Base-by-base conservation (phyloP, 2,888 invertebrate species). In the Netelia inedita region DNA sequence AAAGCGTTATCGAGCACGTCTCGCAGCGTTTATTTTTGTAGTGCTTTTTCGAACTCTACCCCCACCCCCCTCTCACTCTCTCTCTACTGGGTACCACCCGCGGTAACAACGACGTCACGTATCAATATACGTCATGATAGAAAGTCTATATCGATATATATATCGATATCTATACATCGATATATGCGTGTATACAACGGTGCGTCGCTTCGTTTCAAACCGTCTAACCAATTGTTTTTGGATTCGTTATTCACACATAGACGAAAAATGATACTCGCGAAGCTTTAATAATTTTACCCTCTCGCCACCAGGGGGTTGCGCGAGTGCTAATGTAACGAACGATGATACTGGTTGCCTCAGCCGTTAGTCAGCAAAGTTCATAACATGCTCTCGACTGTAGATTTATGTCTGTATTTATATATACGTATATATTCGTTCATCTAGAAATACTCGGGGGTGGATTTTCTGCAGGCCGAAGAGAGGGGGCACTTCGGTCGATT, bases 271-370 rank as follows among this genome's bases (percentile, higher is more conserved):
- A 57, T 35, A 65, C 41, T 63, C 53, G 63, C 35, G 23, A 6
- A 41, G 59, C 55, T 82, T 72, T 68, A 46, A 66, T 41, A 53
- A 72, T 66, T 55, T 46, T 46, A 46, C 14, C 10, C 46, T 16
- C 41, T 21, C 65, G 59, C 55, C 66, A 71, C 50, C 57, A 16
- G n/a, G 16, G 57, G 19, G 21, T 1, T 41, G 41, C 59, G 85
- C 35, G 35, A 6, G 35, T 35, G 82, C 84, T 88, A 88, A 88
- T 87, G 82, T 87, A 88, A 89, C 88, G 89, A 89, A 88, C 80
- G 87, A 89, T 88, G 88, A 88, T 83, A 86, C 82, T 57, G 10
- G 10, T 6, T 59, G 65, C 16, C 50, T 23, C 21, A 57, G 41
- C 28, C 72, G 72, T 78, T 78, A 82, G 78, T 78, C 82, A 82